Evolutionary conservation across 2,113 vertebrate genomes (phyloP), one percentile per base, ranked within the genome.

Genomic region (Naja naja): DNA sequence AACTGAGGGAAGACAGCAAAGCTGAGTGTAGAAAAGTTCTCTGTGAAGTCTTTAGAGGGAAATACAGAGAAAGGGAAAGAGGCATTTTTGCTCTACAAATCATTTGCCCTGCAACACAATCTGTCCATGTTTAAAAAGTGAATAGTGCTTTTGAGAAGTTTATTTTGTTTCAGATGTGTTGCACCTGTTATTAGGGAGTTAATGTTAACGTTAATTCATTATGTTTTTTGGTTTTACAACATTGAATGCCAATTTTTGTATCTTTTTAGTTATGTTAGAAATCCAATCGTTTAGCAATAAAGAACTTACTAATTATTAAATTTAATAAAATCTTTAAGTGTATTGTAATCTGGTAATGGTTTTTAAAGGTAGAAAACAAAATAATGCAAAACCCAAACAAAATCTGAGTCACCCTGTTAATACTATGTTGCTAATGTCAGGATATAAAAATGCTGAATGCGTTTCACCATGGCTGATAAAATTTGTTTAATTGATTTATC

Each of bases 181-280:
- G 56, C 0, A 97, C 96, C 96, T 98, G 97, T 96, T 85, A 2
- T 90, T 91, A 54, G 89, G 88, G 93, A 39, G 91, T 91, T 92
- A 92, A 89, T 91, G 16, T 23, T 0, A 5, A 69, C 87, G 89
- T 90, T 91, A 94, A 64, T 0, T 22, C 16, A 39, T 54, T 54
- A 87, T 92, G 53, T 14, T 60, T 93, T 81, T 93, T n/a, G 16
- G 14, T 93, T 94, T 25, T 25, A 27, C n/a, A 91, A 12, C 85
- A 89, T 55, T 39, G 92, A 95, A 92, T 94, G 90, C 94, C 93
- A 88, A 81, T 18, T 22, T 91, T 45, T 92, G 89, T 55, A 43
- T 30, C 25, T 86, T 39, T 30, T 90, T 93, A 69, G 89, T 64
- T 1, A 93, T 39, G 34, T 30, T 85, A 43, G 11, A 11, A 85